Conservation (phyloP, 2,888 invertebrate genomes). For the Siphonodentalium dalli region DNA sequence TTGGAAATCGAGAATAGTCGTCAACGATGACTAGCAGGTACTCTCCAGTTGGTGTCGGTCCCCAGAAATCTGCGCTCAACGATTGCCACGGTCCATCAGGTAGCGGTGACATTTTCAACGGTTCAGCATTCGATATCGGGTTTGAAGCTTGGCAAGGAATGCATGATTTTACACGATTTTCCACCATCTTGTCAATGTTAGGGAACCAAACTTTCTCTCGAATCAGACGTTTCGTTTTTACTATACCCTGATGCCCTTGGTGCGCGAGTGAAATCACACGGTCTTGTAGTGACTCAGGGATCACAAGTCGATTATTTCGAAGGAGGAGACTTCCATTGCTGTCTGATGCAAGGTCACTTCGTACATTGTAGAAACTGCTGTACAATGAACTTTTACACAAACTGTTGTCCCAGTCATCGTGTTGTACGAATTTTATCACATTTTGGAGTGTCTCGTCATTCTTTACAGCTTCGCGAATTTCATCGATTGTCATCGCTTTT, state of each 20-base stretch:
- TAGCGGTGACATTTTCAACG: constrained; percentile 14
- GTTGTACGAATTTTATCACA: too few species aligned
- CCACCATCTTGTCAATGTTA: constrained; percentile 8
- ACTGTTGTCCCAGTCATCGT: too few species aligned
- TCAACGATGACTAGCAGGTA: constrained; percentile 20
- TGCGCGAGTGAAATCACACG: constrained; percentile 31
- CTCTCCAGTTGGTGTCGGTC: constrained; percentile 10
- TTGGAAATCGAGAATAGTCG: constrained; percentile 17
- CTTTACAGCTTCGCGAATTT: too few species aligned
- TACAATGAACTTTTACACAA: too few species aligned
- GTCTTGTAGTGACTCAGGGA: constrained; percentile 19
- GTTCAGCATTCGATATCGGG: constrained; percentile 4
- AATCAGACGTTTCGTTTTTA: constrained; percentile 28
- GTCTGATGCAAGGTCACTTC: too few species aligned
- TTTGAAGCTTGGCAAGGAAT: constrained; percentile 17
- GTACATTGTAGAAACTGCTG: too few species aligned
- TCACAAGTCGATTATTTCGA: constrained; percentile 7
- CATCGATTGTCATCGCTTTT: too few species aligned
- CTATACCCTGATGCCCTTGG: constrained; percentile 32
- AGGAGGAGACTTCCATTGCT: not conserved
- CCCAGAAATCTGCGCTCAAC: constrained; percentile 14
- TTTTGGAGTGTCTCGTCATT: too few species aligned
- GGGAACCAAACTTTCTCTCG: constrained; percentile 31
- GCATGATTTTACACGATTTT: constrained; percentile 12
- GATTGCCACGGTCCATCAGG: constrained; percentile 15